Evolutionary conservation across 2,888 invertebrate species (phyloP).

Genomic region (Synanthedon tipuliformis): DNA sequence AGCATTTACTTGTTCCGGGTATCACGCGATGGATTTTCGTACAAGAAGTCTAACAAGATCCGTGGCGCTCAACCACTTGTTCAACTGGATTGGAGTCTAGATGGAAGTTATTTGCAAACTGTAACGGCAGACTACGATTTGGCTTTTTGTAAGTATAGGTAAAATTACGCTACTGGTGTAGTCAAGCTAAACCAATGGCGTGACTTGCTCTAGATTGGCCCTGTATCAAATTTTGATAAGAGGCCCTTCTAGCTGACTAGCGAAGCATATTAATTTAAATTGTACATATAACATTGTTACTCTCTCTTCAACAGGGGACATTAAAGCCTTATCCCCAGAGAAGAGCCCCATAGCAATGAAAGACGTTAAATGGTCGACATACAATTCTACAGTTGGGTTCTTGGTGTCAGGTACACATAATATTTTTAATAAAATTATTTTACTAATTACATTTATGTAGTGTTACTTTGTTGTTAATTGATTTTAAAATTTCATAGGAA

Average conservation of each 20-base stretch:
- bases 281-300: not conserved
- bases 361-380: constrained; percentile 90
- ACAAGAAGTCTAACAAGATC: constrained; percentile 90
- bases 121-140: constrained; percentile 91
- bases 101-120: constrained; percentile 88
- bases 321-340: constrained; percentile 87
- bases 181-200: too few relatives aligned
- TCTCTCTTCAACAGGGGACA: constrained; percentile 77
- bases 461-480: too few relatives aligned
- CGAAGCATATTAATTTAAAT: too few relatives aligned
- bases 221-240: too few relatives aligned
- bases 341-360: constrained; percentile 91
- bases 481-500: constrained; percentile 60
- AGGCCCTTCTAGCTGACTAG: too few relatives aligned
- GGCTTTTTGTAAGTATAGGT: constrained; percentile 79
- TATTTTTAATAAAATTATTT: not conserved
- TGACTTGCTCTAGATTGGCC: too few relatives aligned
- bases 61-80: constrained; percentile 86
- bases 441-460: not conserved
- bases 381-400: constrained; percentile 89
- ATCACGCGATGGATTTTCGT: constrained; percentile 89
- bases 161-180: too few relatives aligned
- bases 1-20: constrained; percentile 79
- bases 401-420: constrained; percentile 77
- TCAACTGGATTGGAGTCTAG: constrained; percentile 92